A percentile compares a stretch with the other conserved stretches of the same genome.
Evolutionary conservation across 1,140 invertebrate genomes (phyloP).

Genomic region (Stenopsyche tienmushanensis): DNA sequence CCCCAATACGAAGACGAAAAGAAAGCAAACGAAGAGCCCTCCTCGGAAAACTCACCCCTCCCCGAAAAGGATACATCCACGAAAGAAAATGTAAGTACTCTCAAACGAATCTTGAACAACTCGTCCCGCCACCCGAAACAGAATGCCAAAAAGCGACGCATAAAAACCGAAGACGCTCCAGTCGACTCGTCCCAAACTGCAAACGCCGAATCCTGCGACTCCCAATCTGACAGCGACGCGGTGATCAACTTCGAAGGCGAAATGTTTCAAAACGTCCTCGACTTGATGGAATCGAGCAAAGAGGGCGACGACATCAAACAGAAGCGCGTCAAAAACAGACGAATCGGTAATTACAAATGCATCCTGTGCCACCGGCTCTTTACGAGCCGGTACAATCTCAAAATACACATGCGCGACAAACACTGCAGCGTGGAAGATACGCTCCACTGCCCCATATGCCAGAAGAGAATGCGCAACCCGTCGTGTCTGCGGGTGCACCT

Average conservation of each 20-base stretch:
- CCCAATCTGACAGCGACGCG: constrained; percentile 15
- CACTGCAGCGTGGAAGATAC: constrained; percentile 57
- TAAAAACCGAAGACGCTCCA: constrained; percentile 2
- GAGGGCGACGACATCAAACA: constrained; percentile 17
- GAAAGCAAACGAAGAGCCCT: not conserved
- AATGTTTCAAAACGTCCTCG: not conserved
- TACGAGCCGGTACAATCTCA: constrained; percentile 63
- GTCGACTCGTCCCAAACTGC: not conserved
- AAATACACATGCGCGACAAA: constrained; percentile 62
- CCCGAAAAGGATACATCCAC: not conserved
- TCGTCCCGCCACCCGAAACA: constrained; percentile 1
- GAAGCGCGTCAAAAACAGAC: constrained; percentile 45
- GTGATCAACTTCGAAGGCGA: not conserved
- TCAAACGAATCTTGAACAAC: not conserved
- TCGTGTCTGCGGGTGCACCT: constrained; percentile 61
- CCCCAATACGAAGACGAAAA: not conserved
- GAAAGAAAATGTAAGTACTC: not conserved
- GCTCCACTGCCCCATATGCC: constrained; percentile 59
- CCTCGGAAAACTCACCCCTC: not conserved
- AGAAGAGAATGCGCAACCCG: constrained; percentile 60
- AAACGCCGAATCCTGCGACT: constrained; percentile 8
- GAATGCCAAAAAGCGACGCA: constrained; percentile 9
- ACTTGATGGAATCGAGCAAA: not conserved
- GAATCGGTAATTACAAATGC: constrained; percentile 58
- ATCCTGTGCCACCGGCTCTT: constrained; percentile 60